A percentile compares a stretch with the other conserved stretches of the same genome.
Conservation (phyloP, 1,140 invertebrate species). For the Orchesella cincta region DNA sequence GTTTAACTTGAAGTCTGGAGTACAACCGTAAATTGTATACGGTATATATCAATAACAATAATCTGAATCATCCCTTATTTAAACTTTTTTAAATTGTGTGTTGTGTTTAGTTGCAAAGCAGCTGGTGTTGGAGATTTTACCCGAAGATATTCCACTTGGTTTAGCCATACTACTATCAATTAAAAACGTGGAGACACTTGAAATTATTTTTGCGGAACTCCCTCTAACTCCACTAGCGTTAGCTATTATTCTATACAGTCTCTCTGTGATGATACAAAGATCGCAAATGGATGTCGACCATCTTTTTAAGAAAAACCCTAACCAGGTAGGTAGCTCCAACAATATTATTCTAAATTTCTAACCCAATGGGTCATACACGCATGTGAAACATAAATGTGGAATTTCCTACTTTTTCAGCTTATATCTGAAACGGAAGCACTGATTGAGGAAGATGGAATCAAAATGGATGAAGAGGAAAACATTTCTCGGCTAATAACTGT, state of each 20-base stretch:
- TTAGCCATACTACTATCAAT: conserved; percentile 37
- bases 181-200: conserved; percentile 53
- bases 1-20: neutral
- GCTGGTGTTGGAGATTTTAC: conserved; percentile 37
- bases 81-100: neutral
- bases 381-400: neutral
- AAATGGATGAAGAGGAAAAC: neutral
- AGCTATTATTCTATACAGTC: neutral
- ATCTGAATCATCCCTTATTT: neutral
- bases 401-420: neutral
- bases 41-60: too few species aligned
- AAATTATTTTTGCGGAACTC: neutral
- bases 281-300: neutral
- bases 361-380: too few species aligned
- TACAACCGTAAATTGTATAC: neutral
- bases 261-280: neutral
- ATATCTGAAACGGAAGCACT: neutral
- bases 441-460: neutral
- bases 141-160: conserved; percentile 39
- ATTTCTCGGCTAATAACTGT: neutral
- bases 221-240: neutral
- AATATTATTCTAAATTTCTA: neutral
- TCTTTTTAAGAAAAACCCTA: neutral
- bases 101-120: conserved; percentile 39
- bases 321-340: neutral